Conservation (phyloP, 2,113 vertebrate genomes). For the Athene noctua region DNA sequence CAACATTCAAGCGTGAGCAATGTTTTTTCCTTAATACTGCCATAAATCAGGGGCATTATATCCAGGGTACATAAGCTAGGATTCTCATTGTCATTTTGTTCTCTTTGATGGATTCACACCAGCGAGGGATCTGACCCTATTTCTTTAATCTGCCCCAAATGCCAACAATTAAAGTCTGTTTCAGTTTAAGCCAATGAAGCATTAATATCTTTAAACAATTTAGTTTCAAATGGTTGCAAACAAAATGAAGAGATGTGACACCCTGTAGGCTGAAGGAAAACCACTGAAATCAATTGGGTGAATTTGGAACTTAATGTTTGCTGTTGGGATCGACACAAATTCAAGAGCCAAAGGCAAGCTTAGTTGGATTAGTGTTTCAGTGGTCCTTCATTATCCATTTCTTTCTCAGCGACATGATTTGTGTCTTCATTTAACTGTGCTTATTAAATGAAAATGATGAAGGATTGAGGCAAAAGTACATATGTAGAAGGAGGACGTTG, state of each 20-base stretch:
- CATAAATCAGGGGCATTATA: neutral
- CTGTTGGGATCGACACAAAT: conserved; percentile 25
- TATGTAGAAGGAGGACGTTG: neutral
- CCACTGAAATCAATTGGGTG: neutral
- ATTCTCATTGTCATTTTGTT: neutral
- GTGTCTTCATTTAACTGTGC: neutral
- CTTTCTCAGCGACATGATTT: conserved; percentile 4
- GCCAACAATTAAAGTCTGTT: neutral
- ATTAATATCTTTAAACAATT: conserved; percentile 17
- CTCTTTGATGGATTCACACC: neutral
- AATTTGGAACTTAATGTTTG: conserved; percentile 15
- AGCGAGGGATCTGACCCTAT: conserved; percentile 21
- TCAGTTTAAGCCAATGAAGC: conserved; percentile 27
- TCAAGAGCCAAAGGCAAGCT: conserved; percentile 50
- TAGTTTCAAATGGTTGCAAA: conserved; percentile 2
- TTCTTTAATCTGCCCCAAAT: conserved; percentile 9
- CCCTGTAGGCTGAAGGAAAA: neutral
- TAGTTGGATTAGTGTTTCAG: conserved; percentile 46
- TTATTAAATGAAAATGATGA: conserved; percentile 35
- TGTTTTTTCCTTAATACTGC: neutral
- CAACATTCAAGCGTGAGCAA: neutral
- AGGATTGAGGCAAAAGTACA: neutral
- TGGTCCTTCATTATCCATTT: conserved; percentile 54
- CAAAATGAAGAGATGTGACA: neutral
- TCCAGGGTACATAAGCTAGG: neutral